Evolutionary conservation across 2,888 invertebrate genomes (phyloP).

Genomic region (Bimastos eiseni): DNA sequence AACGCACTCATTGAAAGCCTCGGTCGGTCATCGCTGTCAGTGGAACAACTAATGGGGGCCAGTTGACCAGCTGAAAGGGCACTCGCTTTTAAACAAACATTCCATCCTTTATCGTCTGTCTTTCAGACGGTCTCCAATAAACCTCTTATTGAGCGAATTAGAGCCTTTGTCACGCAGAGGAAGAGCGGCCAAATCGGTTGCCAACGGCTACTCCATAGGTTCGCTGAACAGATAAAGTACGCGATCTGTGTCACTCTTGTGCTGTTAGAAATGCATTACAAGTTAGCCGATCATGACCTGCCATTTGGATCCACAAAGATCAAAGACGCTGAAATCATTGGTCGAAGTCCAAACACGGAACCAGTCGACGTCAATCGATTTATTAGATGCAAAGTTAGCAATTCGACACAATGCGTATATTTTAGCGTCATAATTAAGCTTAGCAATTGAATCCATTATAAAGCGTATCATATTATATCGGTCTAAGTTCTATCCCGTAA

Average conservation of each 20-base stretch:
- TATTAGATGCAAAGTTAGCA: neutral
- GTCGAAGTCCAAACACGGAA: neutral
- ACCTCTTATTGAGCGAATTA: neutral
- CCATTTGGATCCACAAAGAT: neutral
- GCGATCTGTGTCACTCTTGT: neutral
- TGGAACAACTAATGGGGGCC: no score
- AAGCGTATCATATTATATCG: neutral
- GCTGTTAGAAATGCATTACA: neutral
- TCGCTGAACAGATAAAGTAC: neutral
- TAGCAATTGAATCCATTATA: neutral
- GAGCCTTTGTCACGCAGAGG: neutral
- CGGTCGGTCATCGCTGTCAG: no score
- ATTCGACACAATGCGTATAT: neutral
- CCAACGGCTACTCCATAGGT: neutral
- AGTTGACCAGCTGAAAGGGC: no score
- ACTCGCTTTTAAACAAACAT: no score
- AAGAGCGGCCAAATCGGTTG: neutral
- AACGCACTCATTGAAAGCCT: no score
- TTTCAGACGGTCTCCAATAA: no score
- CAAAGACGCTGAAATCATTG: slow-evolving; percentile 2
- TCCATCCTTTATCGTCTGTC: no score
- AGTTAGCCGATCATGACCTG: slow-evolving; percentile 4
- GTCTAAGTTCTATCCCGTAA: neutral
- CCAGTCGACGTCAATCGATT: neutral
- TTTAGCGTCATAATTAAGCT: slow-evolving; percentile 13